Percentiles rank a stretch among this genome's conserved stretches.
These are phyloP conservation scores for Morbakka virulenta DNA, from an alignment of 30 jellyfish, hydroid and myxozoan species.

Conservation along the genomic window DNA sequence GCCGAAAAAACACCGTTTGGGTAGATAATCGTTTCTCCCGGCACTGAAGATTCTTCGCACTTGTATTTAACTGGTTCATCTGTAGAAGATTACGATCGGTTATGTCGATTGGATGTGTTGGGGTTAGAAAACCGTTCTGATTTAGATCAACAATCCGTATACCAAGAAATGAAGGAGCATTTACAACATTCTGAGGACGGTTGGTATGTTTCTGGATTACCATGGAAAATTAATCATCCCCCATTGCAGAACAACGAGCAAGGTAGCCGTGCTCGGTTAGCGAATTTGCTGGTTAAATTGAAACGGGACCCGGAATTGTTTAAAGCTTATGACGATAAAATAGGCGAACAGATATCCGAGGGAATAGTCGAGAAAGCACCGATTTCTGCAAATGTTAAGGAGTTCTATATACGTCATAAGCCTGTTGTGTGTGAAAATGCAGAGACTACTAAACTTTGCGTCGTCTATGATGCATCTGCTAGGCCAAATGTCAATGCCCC, in stretches of 20 bases:
- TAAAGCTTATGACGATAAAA: conserved; percentile 36
- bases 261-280: conserved; percentile 36
- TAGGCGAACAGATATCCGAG: conserved; percentile 39
- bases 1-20: conserved; percentile 75
- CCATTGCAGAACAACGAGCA: too few species aligned
- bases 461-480: background rate
- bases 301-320: conserved; percentile 41
- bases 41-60: too few species aligned
- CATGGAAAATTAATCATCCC: too few species aligned
- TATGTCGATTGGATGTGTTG: too few species aligned
- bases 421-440: background rate
- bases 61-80: too few species aligned
- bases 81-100: too few species aligned
- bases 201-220: conserved; percentile 23
- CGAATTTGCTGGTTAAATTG: too few species aligned
- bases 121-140: too few species aligned
- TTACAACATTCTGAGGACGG: conserved; percentile 34
- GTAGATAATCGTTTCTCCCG: conserved; percentile 76
- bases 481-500: background rate
- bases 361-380: conserved; percentile 72
- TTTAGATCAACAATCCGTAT: too few species aligned
- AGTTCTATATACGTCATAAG: background rate
- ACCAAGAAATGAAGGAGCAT: conserved; percentile 59
- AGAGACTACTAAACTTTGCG: background rate
- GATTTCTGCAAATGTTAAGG: too few species aligned